Conservation (phyloP, 2,797 vertebrate genomes). For the Poliocrania exsul region DNA sequence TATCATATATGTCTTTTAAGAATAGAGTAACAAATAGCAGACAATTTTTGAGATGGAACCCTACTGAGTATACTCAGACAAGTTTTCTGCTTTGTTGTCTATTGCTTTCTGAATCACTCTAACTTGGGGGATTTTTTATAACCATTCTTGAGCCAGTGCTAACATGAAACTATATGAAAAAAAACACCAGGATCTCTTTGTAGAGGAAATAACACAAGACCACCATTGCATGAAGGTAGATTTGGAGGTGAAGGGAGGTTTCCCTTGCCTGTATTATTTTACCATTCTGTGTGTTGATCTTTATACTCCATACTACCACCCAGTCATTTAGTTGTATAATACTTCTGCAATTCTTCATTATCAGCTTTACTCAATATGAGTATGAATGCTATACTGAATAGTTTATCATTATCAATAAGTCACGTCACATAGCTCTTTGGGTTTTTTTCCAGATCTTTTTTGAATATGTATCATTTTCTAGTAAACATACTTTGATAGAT, state of each 20-base stretch:
- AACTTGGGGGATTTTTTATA: neutral
- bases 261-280: neutral
- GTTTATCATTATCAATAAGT: neutral
- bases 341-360: neutral
- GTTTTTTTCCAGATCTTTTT: neutral
- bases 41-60: neutral
- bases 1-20: neutral
- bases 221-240: neutral
- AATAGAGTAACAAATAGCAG: neutral
- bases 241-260: neutral
- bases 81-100: neutral
- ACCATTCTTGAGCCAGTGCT: neutral
- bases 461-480: neutral
- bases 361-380: neutral
- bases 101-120: neutral
- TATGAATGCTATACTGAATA: neutral
- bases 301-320: neutral
- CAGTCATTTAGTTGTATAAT: neutral
- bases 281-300: neutral
- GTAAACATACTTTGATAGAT: neutral
- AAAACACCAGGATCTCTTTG: neutral
- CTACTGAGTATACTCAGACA: neutral
- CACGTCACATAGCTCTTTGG: neutral
- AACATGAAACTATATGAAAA: neutral
- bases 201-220: neutral